Evolutionary conservation across 2,113 vertebrate genomes (phyloP).

Genomic region (Macaca mulatta): DNA sequence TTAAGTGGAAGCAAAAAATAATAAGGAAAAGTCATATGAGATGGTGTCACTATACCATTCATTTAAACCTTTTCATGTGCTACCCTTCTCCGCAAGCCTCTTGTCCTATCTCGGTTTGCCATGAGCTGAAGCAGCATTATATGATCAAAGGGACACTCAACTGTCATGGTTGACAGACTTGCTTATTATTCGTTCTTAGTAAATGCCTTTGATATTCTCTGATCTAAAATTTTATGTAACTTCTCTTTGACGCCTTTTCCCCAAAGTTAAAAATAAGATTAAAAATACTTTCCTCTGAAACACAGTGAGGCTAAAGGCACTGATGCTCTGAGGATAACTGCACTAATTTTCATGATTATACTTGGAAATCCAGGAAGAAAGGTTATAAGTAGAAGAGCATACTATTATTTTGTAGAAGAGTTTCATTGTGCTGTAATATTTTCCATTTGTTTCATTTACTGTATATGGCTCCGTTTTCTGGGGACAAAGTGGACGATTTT

Average conservation of each 20-base stretch:
- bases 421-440: not conserved
- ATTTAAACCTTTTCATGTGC: not conserved
- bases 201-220: not conserved
- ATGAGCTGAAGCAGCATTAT: not conserved
- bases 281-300: not conserved
- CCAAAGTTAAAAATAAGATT: not conserved
- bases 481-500: not conserved
- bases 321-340: not conserved
- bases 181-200: not conserved
- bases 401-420: not conserved
- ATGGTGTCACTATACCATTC: not conserved
- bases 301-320: not conserved
- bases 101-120: not conserved
- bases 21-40: not conserved
- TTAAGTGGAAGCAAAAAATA: not conserved
- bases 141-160: not conserved
- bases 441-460: not conserved
- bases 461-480: not conserved
- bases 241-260: not conserved
- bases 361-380: not conserved
- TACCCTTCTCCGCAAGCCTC: not conserved
- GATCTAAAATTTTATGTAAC: not conserved
- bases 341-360: not conserved
- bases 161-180: not conserved
- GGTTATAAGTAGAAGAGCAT: not conserved